Base-by-base conservation (phyloP, 2,797 vertebrate genomes). In the Netta rufina region DNA sequence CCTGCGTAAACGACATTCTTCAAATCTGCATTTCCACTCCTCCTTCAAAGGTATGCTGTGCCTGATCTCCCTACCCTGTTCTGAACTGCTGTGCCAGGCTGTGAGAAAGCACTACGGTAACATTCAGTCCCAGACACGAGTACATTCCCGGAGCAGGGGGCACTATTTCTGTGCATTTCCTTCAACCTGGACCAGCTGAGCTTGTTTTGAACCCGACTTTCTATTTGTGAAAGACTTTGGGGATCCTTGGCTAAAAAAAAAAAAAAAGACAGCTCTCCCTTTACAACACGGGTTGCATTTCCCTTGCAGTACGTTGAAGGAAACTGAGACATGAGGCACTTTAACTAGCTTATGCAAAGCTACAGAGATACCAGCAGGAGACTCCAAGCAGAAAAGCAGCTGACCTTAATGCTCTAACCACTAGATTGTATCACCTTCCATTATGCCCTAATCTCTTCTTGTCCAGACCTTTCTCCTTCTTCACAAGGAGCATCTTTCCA, bases 41-140 rank as follows among this genome's bases (percentile, higher is more conserved):
- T 90, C 61, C 81, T 78, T 80, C 75, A 62, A 39, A 92, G 57
- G 38, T 69, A 75, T 51, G 41, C 64, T 58, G 64, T 43, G 70
- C 74, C 45, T 73, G 54, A 73, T 88, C 32, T 41, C 53, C 73
- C 57, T 61, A 22, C 60, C 47, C 64, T 89, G 80, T 45, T 38
- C 39, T 33, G 65, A 86, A 14, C 60, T 60, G 58, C 57, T 51
- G 32, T 72, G 75, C 89, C 90, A 90, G 57, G 78, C 84, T 82
- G 51, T 49, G 77, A 74, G 80, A 81, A 88, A 78, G 39, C 3
- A 0, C 64, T 83, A 89, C 77, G 54, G 76, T 94, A 79, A 95
- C 92, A 92, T 96, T 96, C 85, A 93, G 95, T 95, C 61, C 95
- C 73, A 91, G 80, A 67, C 87, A 67, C 0, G 33, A 64, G 95